Evolutionary conservation across 2,888 invertebrate species (phyloP).

Genomic region (Thalpophila matura): DNA sequence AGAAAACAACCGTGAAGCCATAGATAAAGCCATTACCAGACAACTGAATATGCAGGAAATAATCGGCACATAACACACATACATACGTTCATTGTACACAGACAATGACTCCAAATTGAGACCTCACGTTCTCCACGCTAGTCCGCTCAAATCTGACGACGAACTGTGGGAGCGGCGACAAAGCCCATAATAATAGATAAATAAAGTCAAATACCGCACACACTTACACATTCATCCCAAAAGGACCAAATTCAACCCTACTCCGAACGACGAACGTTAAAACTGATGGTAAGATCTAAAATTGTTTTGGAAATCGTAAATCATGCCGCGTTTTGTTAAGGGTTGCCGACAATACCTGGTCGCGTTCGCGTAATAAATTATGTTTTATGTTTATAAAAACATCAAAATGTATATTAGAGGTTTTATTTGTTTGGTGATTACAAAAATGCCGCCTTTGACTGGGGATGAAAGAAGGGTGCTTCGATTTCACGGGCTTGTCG

Average conservation of each 20-base stretch:
- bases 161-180: constrained; percentile 76
- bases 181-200: constrained; percentile 80
- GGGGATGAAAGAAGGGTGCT: constrained; percentile 51
- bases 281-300: constrained; percentile 28
- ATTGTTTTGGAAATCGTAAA: constrained; percentile 60
- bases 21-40: constrained; percentile 57
- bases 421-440: constrained; percentile 65
- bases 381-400: constrained; percentile 68
- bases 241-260: constrained; percentile 33
- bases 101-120: constrained; percentile 87
- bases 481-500: constrained; percentile 54
- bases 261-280: constrained; percentile 3
- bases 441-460: constrained; percentile 59
- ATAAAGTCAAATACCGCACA: constrained; percentile 79
- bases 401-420: constrained; percentile 65
- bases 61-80: constrained; percentile 59
- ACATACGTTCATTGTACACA: constrained; percentile 64
- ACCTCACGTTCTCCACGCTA: constrained; percentile 84
- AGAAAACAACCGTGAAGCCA: constrained; percentile 53
- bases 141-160: constrained; percentile 68
- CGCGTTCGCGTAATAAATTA: constrained; percentile 65
- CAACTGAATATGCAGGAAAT: constrained; percentile 55
- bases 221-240: constrained; percentile 32
- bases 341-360: constrained; percentile 69
- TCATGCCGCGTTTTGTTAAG: constrained; percentile 72